Base-by-base conservation (phyloP, 2,888 invertebrate genomes). In the Phania funesta region DNA sequence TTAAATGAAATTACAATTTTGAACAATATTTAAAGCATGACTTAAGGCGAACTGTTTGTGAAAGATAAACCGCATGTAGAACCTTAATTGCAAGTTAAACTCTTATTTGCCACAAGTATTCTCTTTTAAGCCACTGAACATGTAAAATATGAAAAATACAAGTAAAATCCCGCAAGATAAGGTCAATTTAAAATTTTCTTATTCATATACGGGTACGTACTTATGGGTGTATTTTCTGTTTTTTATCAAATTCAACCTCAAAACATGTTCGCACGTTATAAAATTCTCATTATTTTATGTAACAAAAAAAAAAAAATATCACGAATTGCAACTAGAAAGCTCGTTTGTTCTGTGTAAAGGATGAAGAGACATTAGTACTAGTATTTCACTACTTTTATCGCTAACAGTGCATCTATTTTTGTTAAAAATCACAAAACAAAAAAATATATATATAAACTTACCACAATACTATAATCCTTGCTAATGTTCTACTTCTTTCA, bases 401-500 rank as follows among this genome's bases (percentile, higher is more conserved):
- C 16, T 67, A 44, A 35, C 38, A 54, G 44, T 20, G 54, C 60
- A 80, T 70, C 70, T 52, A n/a, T 65, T 32, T 58, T 58, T 60
- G 54, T 46, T 56, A 44, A 64, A 52, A 4, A 16, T 32, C 6
- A 22, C 1, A 58, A 50, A 48, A 58, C 46, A 58, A 52, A 38
- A 35, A 35, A 60, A 22, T 54, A 29, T 29, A 41, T 65, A 65
- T n/a, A n/a, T n/a, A 52, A 71, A 46, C 70, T 67, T 22, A 81
- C 80, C 76, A 73, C 65, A 81, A 71, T 58, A 65, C 62, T 54
- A 41, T 77, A 81, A 81, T 77, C 81, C 81, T 62, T 77, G 81
- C 71, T 81, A 77, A 81, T 81, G 71, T 76, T 81, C 35, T 56
- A 56, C 29, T 65, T 54, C 35, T 54, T 16, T 48, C 18, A 41